phyloP scores from a whole-genome alignment of 2,113 vertebrate species.

The Etia nguti region DNA sequence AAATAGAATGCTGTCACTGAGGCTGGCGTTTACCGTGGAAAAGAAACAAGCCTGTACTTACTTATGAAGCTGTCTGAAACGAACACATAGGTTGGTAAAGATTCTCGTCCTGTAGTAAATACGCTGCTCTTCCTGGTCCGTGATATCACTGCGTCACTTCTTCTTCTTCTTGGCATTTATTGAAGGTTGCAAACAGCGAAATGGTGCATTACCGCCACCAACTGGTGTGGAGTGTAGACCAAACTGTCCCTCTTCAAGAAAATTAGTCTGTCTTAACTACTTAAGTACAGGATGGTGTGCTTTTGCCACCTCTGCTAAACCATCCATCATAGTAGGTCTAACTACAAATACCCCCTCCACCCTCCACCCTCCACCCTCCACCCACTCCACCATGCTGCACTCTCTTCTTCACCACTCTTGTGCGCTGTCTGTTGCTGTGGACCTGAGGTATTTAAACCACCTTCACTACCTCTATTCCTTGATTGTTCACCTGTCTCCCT shows the following conservation, averaged over 20 bases:
- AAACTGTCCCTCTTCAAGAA: rapidly evolving
- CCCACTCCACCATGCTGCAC: neutral
- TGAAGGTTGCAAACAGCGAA: neutral
- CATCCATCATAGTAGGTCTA: neutral
- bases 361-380: neutral
- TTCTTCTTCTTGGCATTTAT: neutral
- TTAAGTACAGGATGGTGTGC: neutral
- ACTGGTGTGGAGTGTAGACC: neutral
- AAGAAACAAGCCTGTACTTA: neutral
- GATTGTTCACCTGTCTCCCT: too few species aligned
- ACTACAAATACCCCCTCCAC: neutral
- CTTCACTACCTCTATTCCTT: neutral
- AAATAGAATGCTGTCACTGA: neutral
- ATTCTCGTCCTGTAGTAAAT: neutral
- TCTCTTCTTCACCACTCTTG: neutral
- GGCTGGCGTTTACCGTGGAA: neutral
- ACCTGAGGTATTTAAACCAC: neutral
- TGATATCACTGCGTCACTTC: neutral
- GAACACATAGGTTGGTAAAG: neutral
- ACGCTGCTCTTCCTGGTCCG: neutral
- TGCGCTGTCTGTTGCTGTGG: neutral
- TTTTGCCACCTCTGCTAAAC: neutral
- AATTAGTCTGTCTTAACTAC: neutral
- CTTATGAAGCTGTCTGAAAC: neutral
- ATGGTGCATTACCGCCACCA: neutral